Conservation (phyloP, 23 tunicate genomes). For the Trididemnum miniatum region DNA sequence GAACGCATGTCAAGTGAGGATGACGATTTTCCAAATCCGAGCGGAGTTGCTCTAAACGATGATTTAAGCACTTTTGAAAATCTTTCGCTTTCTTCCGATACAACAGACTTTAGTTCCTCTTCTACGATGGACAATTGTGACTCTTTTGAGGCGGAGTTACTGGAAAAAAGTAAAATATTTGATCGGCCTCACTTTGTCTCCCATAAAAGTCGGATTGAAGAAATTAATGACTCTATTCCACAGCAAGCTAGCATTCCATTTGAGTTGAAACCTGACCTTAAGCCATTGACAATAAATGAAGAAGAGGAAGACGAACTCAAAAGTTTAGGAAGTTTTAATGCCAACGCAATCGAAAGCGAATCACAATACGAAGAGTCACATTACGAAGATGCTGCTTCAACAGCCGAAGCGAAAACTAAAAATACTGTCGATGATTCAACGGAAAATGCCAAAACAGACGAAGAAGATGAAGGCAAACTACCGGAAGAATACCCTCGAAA, state of each 20-base stretch:
- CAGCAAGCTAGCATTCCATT: neutral
- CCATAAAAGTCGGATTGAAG: slow-evolving; percentile 14
- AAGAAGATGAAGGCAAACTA: neutral
- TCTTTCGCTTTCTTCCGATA: neutral
- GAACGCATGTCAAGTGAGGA: neutral
- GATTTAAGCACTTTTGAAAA: neutral
- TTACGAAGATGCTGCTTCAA: neutral
- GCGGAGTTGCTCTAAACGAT: neutral
- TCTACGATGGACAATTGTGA: slow-evolving; percentile 2
- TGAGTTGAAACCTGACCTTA: slow-evolving; percentile 5
- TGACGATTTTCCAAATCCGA: too few relatives aligned
- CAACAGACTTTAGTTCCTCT: slow-evolving; percentile 5
- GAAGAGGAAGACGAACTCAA: neutral
- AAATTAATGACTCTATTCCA: neutral
- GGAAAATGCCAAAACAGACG: neutral
- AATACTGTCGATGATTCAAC: neutral
- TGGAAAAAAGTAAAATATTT: neutral
- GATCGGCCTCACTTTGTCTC: slow-evolving; percentile 25
- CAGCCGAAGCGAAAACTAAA: neutral
- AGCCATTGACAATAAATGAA: neutral
- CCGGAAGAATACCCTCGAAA: too few relatives aligned
- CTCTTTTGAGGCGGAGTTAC: neutral
- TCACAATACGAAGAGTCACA: neutral
- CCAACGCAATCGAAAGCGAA: neutral
- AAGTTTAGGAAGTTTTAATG: neutral